Conservation (phyloP, 2,113 vertebrate species). For the Gopherus flavomarginatus region DNA sequence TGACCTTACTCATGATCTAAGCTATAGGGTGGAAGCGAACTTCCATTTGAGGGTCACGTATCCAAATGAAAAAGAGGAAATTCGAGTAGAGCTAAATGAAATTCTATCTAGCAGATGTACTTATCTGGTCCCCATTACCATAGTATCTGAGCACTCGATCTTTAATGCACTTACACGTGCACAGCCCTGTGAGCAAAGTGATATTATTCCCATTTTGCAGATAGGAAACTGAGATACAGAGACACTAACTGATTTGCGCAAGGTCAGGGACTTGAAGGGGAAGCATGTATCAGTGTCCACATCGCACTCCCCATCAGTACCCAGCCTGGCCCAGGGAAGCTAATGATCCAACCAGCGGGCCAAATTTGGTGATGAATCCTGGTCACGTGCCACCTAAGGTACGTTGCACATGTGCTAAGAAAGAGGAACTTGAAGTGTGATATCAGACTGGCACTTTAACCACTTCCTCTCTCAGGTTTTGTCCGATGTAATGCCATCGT, state of each 20-base stretch:
- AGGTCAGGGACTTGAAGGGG: background rate
- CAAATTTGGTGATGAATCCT: no score
- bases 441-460: background rate
- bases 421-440: no score
- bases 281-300: background rate
- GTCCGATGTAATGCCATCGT: fast-evolving
- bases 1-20: fast-evolving
- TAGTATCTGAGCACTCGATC: background rate
- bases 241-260: background rate
- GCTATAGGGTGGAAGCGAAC: background rate
- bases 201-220: background rate
- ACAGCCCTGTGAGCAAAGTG: background rate
- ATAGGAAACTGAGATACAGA: background rate
- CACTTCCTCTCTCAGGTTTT: background rate
- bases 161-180: background rate
- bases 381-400: no score
- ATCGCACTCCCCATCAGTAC: no score
- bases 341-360: no score
- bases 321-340: no score
- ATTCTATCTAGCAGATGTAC: background rate
- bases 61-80: background rate
- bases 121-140: background rate
- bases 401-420: no score
- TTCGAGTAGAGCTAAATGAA: fast-evolving
- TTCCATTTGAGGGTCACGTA: background rate